Evolutionary conservation across 1,140 invertebrate genomes (phyloP).

Genomic region (Procambarus clarkii): DNA sequence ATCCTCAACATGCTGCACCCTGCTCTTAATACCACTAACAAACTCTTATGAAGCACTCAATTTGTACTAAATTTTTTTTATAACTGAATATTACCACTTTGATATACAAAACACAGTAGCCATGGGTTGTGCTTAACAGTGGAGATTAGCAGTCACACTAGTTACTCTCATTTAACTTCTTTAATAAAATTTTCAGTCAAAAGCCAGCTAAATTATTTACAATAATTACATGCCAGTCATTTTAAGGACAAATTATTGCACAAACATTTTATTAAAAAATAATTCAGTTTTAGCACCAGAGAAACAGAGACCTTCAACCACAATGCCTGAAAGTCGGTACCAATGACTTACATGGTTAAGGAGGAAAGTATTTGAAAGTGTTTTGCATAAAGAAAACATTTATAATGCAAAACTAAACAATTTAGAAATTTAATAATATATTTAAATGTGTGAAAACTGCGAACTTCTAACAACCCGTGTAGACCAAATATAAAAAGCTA

Average conservation of each 20-base stretch:
- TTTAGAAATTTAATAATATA: background rate
- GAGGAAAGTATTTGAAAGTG: background rate
- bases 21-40: background rate
- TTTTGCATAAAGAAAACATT: too few species aligned
- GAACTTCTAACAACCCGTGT: constrained; percentile 16
- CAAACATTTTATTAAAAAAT: background rate
- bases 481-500: constrained; percentile 20
- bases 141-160: background rate
- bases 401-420: background rate
- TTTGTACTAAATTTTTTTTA: background rate
- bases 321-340: background rate
- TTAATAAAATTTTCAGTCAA: background rate
- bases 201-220: background rate
- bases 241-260: background rate
- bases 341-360: background rate
- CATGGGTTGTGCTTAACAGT: background rate
- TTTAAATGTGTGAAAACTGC: background rate
- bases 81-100: too few species aligned
- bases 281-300: background rate
- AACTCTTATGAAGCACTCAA: background rate
- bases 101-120: background rate
- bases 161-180: background rate
- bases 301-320: background rate
- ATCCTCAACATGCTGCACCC: background rate
- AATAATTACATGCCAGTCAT: background rate